Base-by-base conservation (phyloP, 1,140 invertebrate genomes). In the Zaprionus camerounensis region DNA sequence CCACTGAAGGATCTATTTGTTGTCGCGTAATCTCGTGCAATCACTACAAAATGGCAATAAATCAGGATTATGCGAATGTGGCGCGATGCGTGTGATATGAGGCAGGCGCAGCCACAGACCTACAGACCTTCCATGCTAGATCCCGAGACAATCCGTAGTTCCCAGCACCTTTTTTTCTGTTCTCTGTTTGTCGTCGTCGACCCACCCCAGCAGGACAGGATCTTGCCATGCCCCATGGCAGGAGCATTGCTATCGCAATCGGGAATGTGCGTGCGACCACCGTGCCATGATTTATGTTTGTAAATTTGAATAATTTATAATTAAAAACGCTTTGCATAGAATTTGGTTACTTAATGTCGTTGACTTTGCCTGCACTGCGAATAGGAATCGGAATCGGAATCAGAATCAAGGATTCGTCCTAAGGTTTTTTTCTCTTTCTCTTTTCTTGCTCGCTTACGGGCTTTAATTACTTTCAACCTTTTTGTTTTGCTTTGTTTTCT, bases 61-160 rank as follows among this genome's bases (percentile, higher is more conserved):
- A 91, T 91, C 90, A 91, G 90, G 90, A 91, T 91, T 91, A 91
- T 91, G 85, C 84, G 88, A 91, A 91, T 91, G 88, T 88, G 84
- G 83, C 80, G 79, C 79, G 76, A 83, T 86, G 86, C 81, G 88
- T 85, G 79, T 85, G 88, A 84, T 77, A 80, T 68, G 63, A 46
- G 41, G 7, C n/a, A 44, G 41, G 41, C 41, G 15, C 38, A 17
- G 38, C 15, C 15, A 38, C 13, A 15, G 36, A 5, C 36, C 13
- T 5, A 28, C 6, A 28, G 26, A 26, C 24, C 24, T 28, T 6
- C 26, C 28, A 9, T n/a, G 26, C 28, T 31, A 51, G 12, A 62
- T 24, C 46, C 44, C 20, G 7, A 28, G 22, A 36, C 41, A 31
- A 59, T 68, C 38, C 57, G 64, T 9, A 38, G 22, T 78, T 67